Percentiles rank a stretch among this genome's conserved stretches.
Conservation (phyloP, 2,113 vertebrate species). For the Grantiella picta region DNA sequence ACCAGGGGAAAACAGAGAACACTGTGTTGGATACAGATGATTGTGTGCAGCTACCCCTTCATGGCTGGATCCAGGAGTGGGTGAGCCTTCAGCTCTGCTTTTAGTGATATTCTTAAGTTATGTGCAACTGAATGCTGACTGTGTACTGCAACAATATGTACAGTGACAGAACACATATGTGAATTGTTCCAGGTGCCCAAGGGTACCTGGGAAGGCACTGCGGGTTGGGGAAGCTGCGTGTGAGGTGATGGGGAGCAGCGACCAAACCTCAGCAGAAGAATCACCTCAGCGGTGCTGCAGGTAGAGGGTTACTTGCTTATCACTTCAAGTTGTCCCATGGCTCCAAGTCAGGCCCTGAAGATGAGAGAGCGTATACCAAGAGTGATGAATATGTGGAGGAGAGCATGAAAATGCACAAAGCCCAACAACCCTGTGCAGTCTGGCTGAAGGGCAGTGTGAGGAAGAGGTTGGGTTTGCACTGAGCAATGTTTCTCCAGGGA, state of each 20-base stretch:
- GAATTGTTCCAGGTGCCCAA: not conserved
- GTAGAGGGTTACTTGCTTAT: not conserved
- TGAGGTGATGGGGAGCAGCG: not conserved
- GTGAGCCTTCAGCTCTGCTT: not conserved
- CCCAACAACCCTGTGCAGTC: not conserved
- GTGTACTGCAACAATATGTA: not conserved
- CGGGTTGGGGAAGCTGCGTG: not conserved
- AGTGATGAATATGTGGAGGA: not conserved
- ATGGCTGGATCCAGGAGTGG: not conserved
- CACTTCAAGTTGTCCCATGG: not conserved
- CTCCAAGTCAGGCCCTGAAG: not conserved
- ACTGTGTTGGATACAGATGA: no score
- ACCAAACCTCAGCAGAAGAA: not conserved
- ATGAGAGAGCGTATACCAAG: not conserved
- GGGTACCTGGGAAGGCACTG: not conserved
- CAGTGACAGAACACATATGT: not conserved
- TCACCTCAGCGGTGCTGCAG: not conserved
- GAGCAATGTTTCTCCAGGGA: not conserved
- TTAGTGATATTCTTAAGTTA: not conserved
- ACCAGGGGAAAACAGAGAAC: not conserved
- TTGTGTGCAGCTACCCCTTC: not conserved
- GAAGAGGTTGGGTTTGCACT: not conserved
- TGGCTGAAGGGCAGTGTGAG: not conserved
- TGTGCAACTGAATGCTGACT: accelerated
- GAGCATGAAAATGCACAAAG: not conserved